phyloP scores from a whole-genome alignment of 2,797 vertebrate genomes.

The Sylvilagus floridanus region DNA sequence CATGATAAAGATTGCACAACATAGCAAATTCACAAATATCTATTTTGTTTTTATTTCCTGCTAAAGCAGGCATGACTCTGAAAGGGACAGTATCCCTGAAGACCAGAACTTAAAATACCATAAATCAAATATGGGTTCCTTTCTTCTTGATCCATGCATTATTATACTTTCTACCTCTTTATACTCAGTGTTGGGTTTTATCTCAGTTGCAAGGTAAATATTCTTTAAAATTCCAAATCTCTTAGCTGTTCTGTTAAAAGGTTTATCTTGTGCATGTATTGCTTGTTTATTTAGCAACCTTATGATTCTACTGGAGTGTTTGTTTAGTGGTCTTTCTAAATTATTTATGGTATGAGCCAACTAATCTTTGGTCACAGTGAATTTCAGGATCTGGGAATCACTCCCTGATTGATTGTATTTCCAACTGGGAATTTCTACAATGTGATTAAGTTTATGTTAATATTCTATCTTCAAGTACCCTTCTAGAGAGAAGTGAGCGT shows the following conservation, averaged over 20 bases:
- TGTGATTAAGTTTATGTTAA: neutral
- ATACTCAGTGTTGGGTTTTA: slow-evolving; percentile 68
- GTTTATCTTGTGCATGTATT: slow-evolving; percentile 77
- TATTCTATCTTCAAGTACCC: slow-evolving; percentile 5
- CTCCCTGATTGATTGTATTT: slow-evolving; percentile 48
- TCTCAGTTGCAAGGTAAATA: slow-evolving; percentile 80
- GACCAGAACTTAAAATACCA: slow-evolving; percentile 9
- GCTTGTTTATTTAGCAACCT: slow-evolving; percentile 76
- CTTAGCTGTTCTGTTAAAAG: slow-evolving; percentile 72
- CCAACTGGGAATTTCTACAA: slow-evolving; percentile 43
- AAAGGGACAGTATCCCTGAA: neutral
- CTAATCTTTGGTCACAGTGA: slow-evolving; percentile 68
- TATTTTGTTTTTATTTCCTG: neutral
- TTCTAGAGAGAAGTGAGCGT: slow-evolving; percentile 35
- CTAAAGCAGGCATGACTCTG: neutral
- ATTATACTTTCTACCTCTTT: slow-evolving; percentile 42
- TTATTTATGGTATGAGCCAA: slow-evolving; percentile 74
- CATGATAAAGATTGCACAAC: slow-evolving; percentile 17
- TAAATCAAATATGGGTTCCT: slow-evolving; percentile 34
- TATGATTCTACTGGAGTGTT: slow-evolving; percentile 72
- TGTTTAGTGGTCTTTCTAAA: slow-evolving; percentile 76
- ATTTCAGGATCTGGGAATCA: slow-evolving; percentile 49
- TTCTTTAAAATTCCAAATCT: slow-evolving; percentile 75
- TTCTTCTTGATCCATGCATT: neutral
- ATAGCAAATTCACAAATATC: slow-evolving; percentile 13